A percentile compares a stretch with the other conserved stretches of the same genome.
Evolutionary conservation across 2,797 vertebrate species (phyloP).

Genomic region (Gorsachius magnificus): DNA sequence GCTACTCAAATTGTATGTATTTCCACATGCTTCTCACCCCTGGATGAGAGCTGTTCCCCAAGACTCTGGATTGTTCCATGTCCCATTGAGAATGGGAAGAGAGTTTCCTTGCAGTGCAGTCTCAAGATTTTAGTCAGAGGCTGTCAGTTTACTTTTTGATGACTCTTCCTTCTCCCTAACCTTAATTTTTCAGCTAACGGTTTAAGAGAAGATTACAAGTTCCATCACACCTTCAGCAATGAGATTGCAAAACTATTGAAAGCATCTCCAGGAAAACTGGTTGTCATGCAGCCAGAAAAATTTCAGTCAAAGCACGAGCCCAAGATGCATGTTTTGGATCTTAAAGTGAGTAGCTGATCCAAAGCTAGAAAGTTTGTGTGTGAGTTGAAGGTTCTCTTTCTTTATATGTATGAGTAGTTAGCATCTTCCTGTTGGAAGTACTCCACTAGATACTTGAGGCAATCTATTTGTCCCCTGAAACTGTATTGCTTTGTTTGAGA

Average conservation of each 20-base stretch:
- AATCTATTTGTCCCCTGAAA: not conserved
- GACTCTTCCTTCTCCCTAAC: not conserved
- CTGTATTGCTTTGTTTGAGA: not conserved
- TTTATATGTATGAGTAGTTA: not conserved
- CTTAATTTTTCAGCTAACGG: slow-evolving; percentile 80
- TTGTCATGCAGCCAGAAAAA: slow-evolving; percentile 90
- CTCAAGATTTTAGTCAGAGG: not conserved
- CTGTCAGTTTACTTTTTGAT: not conserved
- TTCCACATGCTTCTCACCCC: not conserved
- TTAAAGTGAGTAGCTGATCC: slow-evolving; percentile 80
- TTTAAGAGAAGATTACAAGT: slow-evolving; percentile 93
- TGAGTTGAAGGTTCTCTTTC: not conserved
- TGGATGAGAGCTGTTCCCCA: not conserved
- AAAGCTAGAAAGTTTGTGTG: not conserved
- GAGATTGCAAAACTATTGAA: slow-evolving; percentile 89
- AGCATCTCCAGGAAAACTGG: slow-evolving; percentile 82
- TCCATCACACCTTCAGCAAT: slow-evolving; percentile 89
- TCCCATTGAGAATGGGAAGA: not conserved
- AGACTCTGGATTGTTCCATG: not conserved
- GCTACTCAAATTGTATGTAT: not conserved
- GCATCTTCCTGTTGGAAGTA: not conserved
- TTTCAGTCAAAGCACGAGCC: slow-evolving; percentile 91
- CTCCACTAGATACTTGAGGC: not conserved
- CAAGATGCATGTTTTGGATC: slow-evolving; percentile 74
- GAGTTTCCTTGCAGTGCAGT: not conserved